Conservation (phyloP, 2,888 invertebrate species). For the Gortyna flavago region DNA sequence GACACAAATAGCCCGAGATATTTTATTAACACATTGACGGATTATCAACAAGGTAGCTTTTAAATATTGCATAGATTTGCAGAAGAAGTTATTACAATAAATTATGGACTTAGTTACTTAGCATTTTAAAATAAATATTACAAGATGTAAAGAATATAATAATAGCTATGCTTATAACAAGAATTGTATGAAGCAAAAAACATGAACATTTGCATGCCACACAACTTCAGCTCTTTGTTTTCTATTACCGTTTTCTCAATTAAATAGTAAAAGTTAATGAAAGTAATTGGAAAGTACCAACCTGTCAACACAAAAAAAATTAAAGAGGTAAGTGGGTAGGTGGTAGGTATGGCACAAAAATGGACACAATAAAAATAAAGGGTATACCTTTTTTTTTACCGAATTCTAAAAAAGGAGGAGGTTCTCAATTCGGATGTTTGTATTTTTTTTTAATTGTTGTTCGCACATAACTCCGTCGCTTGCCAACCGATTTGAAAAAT, state of each 20-base stretch:
- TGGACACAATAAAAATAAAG: too few species aligned
- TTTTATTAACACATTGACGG: background rate
- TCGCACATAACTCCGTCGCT: too few species aligned
- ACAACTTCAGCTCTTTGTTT: background rate
- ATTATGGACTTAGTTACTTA: constrained; percentile 7
- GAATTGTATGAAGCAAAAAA: background rate
- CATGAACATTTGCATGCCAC: constrained; percentile 1
- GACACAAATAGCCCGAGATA: background rate
- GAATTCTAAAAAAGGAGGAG: too few species aligned
- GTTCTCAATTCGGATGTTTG: too few species aligned
- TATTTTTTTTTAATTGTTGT: too few species aligned
- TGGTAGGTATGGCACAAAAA: too few species aligned
- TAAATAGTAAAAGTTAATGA: background rate
- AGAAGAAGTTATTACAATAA: constrained; percentile 10
- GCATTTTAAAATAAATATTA: constrained; percentile 16
- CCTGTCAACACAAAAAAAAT: too few species aligned
- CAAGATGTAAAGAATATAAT: background rate
- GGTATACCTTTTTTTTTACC: too few species aligned
- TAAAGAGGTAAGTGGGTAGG: too few species aligned
- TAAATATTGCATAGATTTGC: constrained; percentile 24
- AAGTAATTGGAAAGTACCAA: background rate
- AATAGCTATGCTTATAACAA: background rate
- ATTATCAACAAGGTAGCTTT: constrained; percentile 9
- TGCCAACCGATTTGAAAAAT: too few species aligned
- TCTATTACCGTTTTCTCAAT: background rate